Evolutionary conservation across 2,797 vertebrate genomes (phyloP), one percentile per base, ranked within the genome.

Genomic region (Adelosebastes latens): DNA sequence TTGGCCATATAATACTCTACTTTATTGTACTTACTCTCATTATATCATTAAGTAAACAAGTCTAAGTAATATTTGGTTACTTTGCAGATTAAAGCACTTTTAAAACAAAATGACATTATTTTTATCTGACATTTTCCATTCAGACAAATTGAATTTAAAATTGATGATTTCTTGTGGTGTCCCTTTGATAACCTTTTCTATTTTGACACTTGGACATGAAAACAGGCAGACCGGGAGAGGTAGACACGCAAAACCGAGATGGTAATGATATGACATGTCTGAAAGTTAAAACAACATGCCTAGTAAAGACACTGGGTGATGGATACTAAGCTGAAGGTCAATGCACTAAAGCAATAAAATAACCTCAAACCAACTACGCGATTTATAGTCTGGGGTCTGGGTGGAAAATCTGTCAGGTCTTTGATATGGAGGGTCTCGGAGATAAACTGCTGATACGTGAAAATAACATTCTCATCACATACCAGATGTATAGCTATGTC

Each of bases 261-360:
- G 75, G 71, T 69, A 84, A 75, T 60, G 77, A 88, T 79, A 74
- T 55, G 84, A 87, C 59, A 71, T 61, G 74, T 77, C 62, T 58
- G 58, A 27, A 63, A 84, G 84, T 86, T 79, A 81, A 91, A 93
- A 87, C 75, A 92, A 92, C 83, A 90, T 83, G 88, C 78, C 77
- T 34, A 0, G 66, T 76, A 67, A 80, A 73, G 82, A 77, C 79
- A 75, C 72, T 25, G 67, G 69, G 55, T 89, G 79, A 88, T 66
- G 71, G 74, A 88, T 81, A 71, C 56, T 31, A 49, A 66, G 80
- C 75, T 89, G 61, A 87, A 88, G 85, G 82, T 90, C 87, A 89
- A 63, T 59, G 76, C 79, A 76, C 63, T 83, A 42, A 79, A 80
- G 83, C 79, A 77, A 81, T 78, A 75, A 86, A 87, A 89, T 71